These are phyloP conservation scores for Mallotus villosus DNA, from an alignment of 2,797 vertebrate species.

Conservation along the genomic window DNA sequence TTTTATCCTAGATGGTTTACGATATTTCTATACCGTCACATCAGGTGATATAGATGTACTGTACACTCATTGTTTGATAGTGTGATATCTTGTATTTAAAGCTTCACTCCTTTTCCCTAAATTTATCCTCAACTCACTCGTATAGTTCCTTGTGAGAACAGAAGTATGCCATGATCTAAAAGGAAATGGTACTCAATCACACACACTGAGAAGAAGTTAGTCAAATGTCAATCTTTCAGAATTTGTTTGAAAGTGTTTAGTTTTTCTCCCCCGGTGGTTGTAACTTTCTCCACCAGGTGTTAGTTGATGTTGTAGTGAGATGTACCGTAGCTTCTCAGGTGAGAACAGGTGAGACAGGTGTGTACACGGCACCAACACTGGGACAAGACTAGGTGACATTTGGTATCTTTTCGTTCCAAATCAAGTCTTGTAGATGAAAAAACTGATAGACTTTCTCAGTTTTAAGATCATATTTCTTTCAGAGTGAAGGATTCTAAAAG, in stretches of 20 bases:
- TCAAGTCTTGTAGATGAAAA: too few relatives aligned
- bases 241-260: slow-evolving; percentile 15
- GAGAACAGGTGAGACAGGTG: too few relatives aligned
- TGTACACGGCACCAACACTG: too few relatives aligned
- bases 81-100: too few relatives aligned
- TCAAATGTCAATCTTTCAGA: neutral
- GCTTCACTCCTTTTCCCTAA: neutral
- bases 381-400: too few relatives aligned
- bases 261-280: slow-evolving; percentile 15
- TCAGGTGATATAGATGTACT: neutral
- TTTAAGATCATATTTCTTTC: too few relatives aligned
- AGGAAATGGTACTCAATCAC: slow-evolving; percentile 45
- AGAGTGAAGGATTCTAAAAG: too few relatives aligned
- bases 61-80: neutral
- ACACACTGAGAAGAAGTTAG: slow-evolving; percentile 30
- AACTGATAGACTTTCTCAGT: slow-evolving; percentile 15
- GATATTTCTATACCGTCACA: neutral
- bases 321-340: neutral
- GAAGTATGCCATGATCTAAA: slow-evolving; percentile 10
- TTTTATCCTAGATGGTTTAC: neutral
- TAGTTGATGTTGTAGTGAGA: slow-evolving; percentile 3
- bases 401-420: too few relatives aligned
- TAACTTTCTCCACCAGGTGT: slow-evolving; percentile 39
- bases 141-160: neutral
- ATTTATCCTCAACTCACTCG: neutral